phyloP scores from a whole-genome alignment of 2,113 vertebrate species.

The Mola mola region DNA sequence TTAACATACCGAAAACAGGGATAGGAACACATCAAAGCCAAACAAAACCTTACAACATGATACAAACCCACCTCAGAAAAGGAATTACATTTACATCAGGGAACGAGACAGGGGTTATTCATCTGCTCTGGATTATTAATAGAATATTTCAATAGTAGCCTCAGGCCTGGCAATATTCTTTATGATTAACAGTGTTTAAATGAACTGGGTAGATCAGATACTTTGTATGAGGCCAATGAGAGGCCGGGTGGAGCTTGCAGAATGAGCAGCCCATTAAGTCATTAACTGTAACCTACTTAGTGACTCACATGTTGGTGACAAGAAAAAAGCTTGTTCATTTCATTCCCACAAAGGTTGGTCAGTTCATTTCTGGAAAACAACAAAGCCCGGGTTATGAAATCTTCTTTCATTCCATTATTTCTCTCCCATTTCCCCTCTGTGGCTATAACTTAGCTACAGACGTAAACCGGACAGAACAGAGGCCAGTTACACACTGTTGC shows the following conservation, averaged over 20 bases:
- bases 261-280: conserved; percentile 59
- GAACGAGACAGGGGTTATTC: conserved; percentile 44
- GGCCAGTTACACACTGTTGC: conserved; percentile 1
- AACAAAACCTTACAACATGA: conserved; percentile 39
- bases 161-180: conserved; percentile 57
- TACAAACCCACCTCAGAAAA: conserved; percentile 37
- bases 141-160: conserved; percentile 49
- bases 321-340: conserved; percentile 59
- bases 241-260: conserved; percentile 42
- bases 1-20: conserved; percentile 12
- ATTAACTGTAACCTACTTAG: conserved; percentile 69
- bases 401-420: conserved; percentile 46
- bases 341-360: conserved; percentile 22
- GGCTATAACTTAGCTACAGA: conserved; percentile 24
- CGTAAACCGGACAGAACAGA: conserved; percentile 7
- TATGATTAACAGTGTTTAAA: conserved; percentile 45
- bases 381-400: conserved; percentile 42
- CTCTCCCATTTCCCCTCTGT: conserved; percentile 28
- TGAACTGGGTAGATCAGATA: conserved; percentile 36
- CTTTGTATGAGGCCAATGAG: conserved; percentile 26
- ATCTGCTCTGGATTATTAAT: conserved; percentile 43
- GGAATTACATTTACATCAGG: conserved; percentile 37
- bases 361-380: conserved; percentile 32
- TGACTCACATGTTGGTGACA: conserved; percentile 39
- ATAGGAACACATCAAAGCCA: conserved; percentile 13